Base-by-base conservation (phyloP, 2,888 invertebrate species). In the Rugalucina vietnamica region DNA sequence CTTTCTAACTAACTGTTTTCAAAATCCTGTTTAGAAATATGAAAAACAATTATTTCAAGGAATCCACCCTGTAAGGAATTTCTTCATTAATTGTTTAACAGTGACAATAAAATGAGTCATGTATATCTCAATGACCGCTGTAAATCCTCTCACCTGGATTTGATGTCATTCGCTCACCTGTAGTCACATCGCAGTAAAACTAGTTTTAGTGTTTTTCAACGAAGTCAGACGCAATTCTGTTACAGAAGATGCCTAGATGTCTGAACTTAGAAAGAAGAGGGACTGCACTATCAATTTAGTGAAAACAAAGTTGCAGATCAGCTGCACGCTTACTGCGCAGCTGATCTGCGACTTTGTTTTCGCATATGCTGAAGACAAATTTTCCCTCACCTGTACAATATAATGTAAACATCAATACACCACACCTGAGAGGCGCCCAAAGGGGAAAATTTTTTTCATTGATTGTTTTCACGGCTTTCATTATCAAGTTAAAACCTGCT, bases 401-500 rank as follows among this genome's bases (percentile, higher is more conserved):
- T 21, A 65, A 34, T 50, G 77, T 81, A 81, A 81, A 77, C 76
- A 73, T 65, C 65, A 65, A 65, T 65, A 65, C 65, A 65, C 65
- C 76, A 74, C 65, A 81, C 84, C 81, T 81, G 79, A 65, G 81
- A 70, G 84, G 84, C 76, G 10, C 43, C 43, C 54, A 60, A 69
- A 79, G 79, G 84, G 84, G 81, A 36, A 43, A 27, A 43, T 76
- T 37, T n/a, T 50, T 71, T 39, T 21, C 71, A 78, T 78, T 32
- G 69, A 37, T 69, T 77, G 27, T 43, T 50, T 54, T 37, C 36
- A 71, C 24, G 36, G 14, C 29, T 29, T 29, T 24, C 29, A 29
- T 43, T 43, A 18, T 43, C 43, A 43, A 12, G n/a, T 57, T 57
- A n/a, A 57, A n/a, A 57, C 12, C 27, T 57, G n/a, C 10, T 57